Base-by-base conservation (phyloP, 2,113 vertebrate genomes). In the Ancistrus triradiatus region DNA sequence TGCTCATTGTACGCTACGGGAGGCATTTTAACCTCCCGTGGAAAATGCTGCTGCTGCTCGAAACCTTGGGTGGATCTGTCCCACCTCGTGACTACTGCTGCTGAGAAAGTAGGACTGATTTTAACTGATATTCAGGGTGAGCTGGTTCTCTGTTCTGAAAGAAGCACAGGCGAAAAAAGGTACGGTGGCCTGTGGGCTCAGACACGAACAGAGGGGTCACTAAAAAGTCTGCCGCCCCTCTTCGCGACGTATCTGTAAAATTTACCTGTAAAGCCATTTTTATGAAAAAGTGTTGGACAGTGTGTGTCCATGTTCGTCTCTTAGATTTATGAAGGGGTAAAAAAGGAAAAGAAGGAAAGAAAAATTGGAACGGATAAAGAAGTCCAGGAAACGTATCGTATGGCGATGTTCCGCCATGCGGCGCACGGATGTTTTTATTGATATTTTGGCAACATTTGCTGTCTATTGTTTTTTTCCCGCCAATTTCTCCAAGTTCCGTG, bases 11-110 rank as follows among this genome's bases (percentile, higher is more conserved):
- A 82, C 80, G 92, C 89, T 91, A 87, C 81, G 92, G 91, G 91
- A 92, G 91, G 84, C 78, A 85, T 81, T 66, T 88, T 84, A 76
- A 75, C 87, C 93, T 95, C 92, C 92, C 47, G 88, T 85, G 48
- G 65, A 58, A 68, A 69, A 86, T 74, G 90, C 93, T 97, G 95
- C 93, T 97, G 95, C 95, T 98, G 94, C 95, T 97, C 90, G 90
- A 74, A 89, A 90, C 90, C 91, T 76, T 77, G 84, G 90, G 87
- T 81, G 86, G 85, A 80, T 76, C 90, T 83, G 85, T 93, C 87
- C 88, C 89, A 81, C 91, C 88, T 88, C 73, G 74, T 89, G 92
- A 89, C 89, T 93, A 89, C 90, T 93, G 93, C 94, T 93, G 92
- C 86, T 93, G 87, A 73, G 71, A 90, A 87, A 91, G 81, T 74